These are phyloP conservation scores for Oxystoma pomonae DNA, from an alignment of 2,888 invertebrate species.

Conservation along the genomic window DNA sequence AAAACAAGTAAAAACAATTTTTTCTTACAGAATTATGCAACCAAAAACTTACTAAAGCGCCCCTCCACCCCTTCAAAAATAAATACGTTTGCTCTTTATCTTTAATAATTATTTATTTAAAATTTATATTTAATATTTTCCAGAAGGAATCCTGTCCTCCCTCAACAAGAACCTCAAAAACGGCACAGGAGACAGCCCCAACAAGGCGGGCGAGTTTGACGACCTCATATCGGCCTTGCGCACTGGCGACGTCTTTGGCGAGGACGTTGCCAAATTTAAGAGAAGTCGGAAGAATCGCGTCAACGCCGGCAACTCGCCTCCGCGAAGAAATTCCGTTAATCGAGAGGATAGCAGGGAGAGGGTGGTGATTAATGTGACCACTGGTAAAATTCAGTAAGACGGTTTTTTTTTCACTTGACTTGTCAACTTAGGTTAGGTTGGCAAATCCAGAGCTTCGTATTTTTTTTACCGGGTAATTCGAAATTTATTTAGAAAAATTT, in stretches of 20 bases:
- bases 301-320: constrained; percentile 57
- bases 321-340: constrained; percentile 58
- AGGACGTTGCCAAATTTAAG: constrained; percentile 91
- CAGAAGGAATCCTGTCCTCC: constrained; percentile 63
- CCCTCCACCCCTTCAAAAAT: too few relatives aligned
- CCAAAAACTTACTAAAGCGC: too few relatives aligned
- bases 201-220: constrained; percentile 80
- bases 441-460: too few relatives aligned
- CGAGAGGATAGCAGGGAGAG: constrained; percentile 67
- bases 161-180: constrained; percentile 67
- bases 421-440: too few relatives aligned
- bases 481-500: too few relatives aligned
- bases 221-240: constrained; percentile 91
- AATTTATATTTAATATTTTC: too few relatives aligned
- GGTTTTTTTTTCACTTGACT: too few relatives aligned
- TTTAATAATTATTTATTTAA: too few relatives aligned
- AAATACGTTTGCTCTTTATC: too few relatives aligned
- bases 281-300: constrained; percentile 66
- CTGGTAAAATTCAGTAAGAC: constrained; percentile 23
- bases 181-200: constrained; percentile 58
- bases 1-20: too few relatives aligned
- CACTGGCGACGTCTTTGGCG: constrained; percentile 93
- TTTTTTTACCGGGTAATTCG: too few relatives aligned
- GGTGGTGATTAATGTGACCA: constrained; percentile 41
- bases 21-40: too few relatives aligned